Evolutionary conservation across 2,888 invertebrate genomes (phyloP).

Genomic region (Aelia acuminata): DNA sequence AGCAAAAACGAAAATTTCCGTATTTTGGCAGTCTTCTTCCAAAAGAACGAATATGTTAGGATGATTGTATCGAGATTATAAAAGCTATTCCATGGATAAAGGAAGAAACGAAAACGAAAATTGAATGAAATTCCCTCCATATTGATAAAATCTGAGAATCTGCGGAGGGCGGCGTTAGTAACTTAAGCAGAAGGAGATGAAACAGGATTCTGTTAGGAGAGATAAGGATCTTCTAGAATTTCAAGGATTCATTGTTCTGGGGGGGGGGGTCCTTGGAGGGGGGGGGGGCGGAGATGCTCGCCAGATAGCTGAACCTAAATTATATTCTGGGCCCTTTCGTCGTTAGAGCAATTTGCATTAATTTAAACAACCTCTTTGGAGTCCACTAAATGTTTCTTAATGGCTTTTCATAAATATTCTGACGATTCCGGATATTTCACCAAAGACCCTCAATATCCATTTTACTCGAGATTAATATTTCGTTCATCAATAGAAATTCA

Average conservation of each 20-base stretch:
- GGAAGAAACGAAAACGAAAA: not conserved
- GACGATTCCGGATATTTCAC: not conserved
- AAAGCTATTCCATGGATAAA: not conserved
- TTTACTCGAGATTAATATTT: not conserved
- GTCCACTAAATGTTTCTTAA: conserved; percentile 34
- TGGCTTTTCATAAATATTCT: conserved; percentile 31
- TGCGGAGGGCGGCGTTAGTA: not conserved
- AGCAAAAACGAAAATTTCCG: no score
- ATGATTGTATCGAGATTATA: not conserved
- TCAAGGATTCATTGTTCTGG: conserved; percentile 28
- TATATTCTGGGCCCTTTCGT: not conserved
- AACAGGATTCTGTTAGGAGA: not conserved
- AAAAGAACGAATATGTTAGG: no score
- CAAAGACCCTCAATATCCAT: not conserved
- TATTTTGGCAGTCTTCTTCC: no score
- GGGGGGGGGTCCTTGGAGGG: no score
- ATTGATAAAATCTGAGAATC: conserved; percentile 23
- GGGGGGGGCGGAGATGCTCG: conserved; percentile 1
- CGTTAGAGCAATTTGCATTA: conserved; percentile 37
- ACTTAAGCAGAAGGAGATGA: conserved; percentile 17
- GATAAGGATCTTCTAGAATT: conserved; percentile 31
- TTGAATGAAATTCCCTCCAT: not conserved
- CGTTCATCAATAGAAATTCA: not conserved
- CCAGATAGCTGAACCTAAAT: conserved; percentile 10
- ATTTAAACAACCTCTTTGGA: conserved; percentile 38